Conservation (phyloP, 2,797 vertebrate genomes). For the Sebastes cheni region DNA sequence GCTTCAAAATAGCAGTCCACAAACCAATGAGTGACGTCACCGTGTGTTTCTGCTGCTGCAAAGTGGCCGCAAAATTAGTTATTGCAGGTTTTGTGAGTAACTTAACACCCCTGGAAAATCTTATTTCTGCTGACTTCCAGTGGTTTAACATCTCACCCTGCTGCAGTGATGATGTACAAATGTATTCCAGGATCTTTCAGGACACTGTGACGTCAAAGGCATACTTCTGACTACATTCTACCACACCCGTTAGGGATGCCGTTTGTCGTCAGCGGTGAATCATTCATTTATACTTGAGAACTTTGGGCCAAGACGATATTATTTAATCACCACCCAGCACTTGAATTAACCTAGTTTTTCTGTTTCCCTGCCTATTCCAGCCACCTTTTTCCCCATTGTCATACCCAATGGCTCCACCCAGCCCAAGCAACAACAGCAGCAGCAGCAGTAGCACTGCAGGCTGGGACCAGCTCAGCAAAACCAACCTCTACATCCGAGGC, state of each 20-base stretch:
- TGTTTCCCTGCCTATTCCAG: constrained; percentile 76
- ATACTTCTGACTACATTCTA: background rate
- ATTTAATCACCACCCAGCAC: background rate
- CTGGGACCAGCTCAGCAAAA: constrained; percentile 99
- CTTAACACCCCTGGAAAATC: background rate
- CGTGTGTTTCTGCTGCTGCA: too few relatives aligned
- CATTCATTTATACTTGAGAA: background rate
- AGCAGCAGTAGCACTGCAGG: constrained; percentile 93
- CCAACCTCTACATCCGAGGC: constrained; percentile 98
- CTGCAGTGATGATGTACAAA: background rate
- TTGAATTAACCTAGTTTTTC: constrained; percentile 1
- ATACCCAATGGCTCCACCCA: constrained; percentile 98
- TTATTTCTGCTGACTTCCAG: background rate
- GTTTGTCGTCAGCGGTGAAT: background rate
- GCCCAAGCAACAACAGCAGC: constrained; percentile 96
- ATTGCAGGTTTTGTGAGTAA: background rate
- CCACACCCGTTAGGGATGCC: background rate
- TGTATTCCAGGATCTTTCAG: background rate
- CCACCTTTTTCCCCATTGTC: constrained; percentile 87
- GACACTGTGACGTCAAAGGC: background rate
- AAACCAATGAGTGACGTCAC: too few relatives aligned
- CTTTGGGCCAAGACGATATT: background rate
- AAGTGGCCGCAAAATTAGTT: background rate
- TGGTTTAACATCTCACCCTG: background rate
- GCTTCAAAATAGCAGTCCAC: too few relatives aligned